Evolutionary conservation across 2,888 invertebrate species (phyloP).

Genomic region (Sclerodermus sp.): DNA sequence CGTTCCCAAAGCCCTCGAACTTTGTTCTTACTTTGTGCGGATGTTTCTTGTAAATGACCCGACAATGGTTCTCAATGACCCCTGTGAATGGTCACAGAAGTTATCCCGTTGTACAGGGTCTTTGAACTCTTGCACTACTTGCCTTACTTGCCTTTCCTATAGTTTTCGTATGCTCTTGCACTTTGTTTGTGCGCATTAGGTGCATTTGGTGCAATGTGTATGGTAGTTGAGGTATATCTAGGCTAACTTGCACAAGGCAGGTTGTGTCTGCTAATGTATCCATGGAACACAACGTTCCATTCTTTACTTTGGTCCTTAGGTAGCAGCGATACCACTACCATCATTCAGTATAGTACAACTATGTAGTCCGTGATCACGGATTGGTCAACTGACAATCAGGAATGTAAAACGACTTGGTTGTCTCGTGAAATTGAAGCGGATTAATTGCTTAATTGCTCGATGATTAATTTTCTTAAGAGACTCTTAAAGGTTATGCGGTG

Average conservation of each 20-base stretch:
- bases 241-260: constrained; percentile 39
- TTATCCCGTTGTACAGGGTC: too few relatives aligned
- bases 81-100: too few relatives aligned
- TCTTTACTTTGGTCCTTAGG: too few relatives aligned
- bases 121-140: too few relatives aligned
- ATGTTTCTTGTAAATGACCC: too few relatives aligned
- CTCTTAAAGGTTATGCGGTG: not conserved
- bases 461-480: constrained; percentile 10
- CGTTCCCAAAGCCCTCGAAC: too few relatives aligned
- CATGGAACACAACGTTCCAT: constrained; percentile 27
- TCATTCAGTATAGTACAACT: too few relatives aligned
- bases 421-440: constrained; percentile 26
- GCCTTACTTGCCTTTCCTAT: too few relatives aligned
- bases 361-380: constrained; percentile 13
- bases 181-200: constrained; percentile 15
- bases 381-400: constrained; percentile 31
- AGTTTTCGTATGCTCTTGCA: constrained; percentile 1
- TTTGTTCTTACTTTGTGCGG: too few relatives aligned
- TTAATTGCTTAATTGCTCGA: constrained; percentile 29
- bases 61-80: too few relatives aligned
- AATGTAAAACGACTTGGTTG: constrained; percentile 43
- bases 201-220: constrained; percentile 31
- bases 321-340: too few relatives aligned
- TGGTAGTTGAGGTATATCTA: constrained; percentile 25
- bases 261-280: constrained; percentile 38